Conservation (phyloP, 2,797 vertebrate species). For the Paratrypauchen microcephalus region DNA sequence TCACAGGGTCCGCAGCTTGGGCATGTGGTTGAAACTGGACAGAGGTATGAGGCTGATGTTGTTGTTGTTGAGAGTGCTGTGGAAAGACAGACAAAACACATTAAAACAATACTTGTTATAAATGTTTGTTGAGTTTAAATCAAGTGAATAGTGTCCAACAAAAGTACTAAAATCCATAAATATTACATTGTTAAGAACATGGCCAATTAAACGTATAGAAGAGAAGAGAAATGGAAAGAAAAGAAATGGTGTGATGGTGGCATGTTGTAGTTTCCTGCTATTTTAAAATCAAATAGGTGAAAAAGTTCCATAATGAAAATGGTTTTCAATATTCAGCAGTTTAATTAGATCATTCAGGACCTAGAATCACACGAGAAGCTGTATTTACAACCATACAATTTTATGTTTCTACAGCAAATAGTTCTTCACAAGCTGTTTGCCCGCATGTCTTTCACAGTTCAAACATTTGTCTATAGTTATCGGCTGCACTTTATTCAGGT, state of each 20-base stretch:
- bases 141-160: too few relatives aligned
- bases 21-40: constrained; percentile 99
- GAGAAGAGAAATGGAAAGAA: too few relatives aligned
- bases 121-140: too few relatives aligned
- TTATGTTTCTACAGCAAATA: background rate
- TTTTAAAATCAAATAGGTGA: background rate
- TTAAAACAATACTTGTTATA: background rate
- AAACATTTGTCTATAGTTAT: background rate
- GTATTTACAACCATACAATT: background rate
- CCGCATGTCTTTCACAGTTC: background rate
- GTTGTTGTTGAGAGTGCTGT: constrained; percentile 98
- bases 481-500: background rate
- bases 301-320: background rate
- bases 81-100: constrained; percentile 38
- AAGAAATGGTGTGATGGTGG: background rate
- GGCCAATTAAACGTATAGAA: background rate
- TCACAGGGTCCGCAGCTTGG: constrained; percentile 97
- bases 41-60: constrained; percentile 97
- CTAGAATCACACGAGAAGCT: background rate
- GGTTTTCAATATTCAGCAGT: too few relatives aligned
- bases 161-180: too few relatives aligned
- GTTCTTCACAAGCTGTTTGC: background rate
- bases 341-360: background rate
- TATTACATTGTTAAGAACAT: background rate
- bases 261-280: background rate